phyloP scores from a whole-genome alignment of 2,888 invertebrate genomes.

The Ormia ochracea region DNA sequence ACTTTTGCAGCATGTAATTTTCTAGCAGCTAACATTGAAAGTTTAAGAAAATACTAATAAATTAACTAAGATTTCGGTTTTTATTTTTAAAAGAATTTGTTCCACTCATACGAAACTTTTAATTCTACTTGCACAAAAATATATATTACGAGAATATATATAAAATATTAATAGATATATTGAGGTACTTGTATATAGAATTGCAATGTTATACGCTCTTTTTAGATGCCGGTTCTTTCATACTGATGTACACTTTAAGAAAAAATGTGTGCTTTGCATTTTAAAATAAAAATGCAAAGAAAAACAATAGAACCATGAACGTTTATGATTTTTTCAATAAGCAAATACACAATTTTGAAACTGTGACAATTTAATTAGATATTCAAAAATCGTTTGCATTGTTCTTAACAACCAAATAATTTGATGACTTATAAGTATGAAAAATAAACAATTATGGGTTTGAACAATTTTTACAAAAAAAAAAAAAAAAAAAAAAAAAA shows the following conservation, averaged over 20 bases:
- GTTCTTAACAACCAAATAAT: conserved; percentile 66
- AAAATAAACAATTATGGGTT: conserved; percentile 62
- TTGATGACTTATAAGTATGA: conserved; percentile 44
- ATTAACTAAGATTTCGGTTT: background rate
- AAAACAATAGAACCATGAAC: background rate
- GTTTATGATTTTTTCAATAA: background rate
- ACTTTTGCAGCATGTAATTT: no score
- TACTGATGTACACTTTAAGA: conserved; percentile 4
- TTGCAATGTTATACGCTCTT: conserved; percentile 17
- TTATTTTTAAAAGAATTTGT: background rate
- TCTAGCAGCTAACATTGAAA: no score
- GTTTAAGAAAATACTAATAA: no score
- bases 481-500: no score
- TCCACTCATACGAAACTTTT: background rate
- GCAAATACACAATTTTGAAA: conserved; percentile 9
- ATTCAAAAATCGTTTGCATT: conserved; percentile 65
- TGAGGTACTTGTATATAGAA: no score
- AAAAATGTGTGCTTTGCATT: conserved; percentile 5
- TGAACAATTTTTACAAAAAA: conserved; percentile 25
- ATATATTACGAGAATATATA: background rate
- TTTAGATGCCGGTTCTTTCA: conserved; percentile 32
- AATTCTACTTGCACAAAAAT: background rate
- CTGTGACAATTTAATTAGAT: conserved; percentile 48
- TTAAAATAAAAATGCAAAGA: background rate
- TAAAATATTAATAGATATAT: background rate